These are phyloP conservation scores for Alfaro cultratus DNA, from an alignment of 2,797 vertebrate species.

Conservation along the genomic window DNA sequence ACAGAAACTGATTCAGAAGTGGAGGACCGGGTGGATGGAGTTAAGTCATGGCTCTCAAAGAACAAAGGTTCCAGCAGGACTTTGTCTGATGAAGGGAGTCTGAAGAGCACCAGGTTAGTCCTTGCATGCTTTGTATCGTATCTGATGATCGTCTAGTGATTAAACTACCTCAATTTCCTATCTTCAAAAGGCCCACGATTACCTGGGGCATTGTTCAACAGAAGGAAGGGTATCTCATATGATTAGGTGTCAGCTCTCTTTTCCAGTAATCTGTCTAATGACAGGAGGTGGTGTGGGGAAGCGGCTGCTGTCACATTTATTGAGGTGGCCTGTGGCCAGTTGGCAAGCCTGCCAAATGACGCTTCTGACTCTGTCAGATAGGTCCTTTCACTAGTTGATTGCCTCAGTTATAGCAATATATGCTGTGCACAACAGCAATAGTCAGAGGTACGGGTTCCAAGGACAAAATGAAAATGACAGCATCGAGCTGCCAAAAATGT, in stretches of 20 bases:
- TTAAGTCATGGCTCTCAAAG: conserved; percentile 97
- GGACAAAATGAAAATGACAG: conserved; percentile 62
- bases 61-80: conserved; percentile 93
- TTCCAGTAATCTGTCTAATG: conserved; percentile 75
- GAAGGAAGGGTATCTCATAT: conserved; percentile 72
- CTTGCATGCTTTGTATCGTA: conserved; percentile 40
- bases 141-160: conserved; percentile 53
- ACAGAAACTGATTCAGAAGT: conserved; percentile 94
- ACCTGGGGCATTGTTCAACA: conserved; percentile 63
- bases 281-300: conserved; percentile 71
- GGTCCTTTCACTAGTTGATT: conserved; percentile 70
- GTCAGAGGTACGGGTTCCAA: conserved; percentile 49
- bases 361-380: conserved; percentile 66
- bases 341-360: conserved; percentile 77
- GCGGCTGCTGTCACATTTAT: conserved; percentile 77
- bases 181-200: conserved; percentile 52
- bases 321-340: conserved; percentile 78
- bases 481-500: conserved; percentile 22
- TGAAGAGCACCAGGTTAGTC: conserved; percentile 93
- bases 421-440: conserved; percentile 57
- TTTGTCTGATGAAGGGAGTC: conserved; percentile 88
- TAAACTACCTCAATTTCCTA: conserved; percentile 36
- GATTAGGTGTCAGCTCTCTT: conserved; percentile 76
- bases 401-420: conserved; percentile 57
- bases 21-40: conserved; percentile 94